A percentile compares a stretch with the other conserved stretches of the same genome.
Evolutionary conservation across 2,797 vertebrate genomes (phyloP).

Genomic region (Bufotes viridis): DNA sequence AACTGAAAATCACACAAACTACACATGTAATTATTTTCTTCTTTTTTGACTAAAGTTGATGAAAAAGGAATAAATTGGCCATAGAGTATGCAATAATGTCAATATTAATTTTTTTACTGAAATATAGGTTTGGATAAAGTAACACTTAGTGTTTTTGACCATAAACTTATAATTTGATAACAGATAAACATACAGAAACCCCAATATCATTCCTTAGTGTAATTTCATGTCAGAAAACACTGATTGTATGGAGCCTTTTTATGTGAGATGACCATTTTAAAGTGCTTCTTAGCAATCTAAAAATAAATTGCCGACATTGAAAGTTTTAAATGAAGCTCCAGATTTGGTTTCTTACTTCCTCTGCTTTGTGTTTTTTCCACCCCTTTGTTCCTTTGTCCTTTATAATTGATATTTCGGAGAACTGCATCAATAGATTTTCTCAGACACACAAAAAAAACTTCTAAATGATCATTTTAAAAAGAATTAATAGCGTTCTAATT

Average conservation of each 20-base stretch:
- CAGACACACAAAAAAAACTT: slow-evolving; percentile 15
- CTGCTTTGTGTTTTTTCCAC: slow-evolving; percentile 2
- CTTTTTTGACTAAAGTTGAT: not conserved
- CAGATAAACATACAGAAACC: not conserved
- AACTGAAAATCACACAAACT: not conserved
- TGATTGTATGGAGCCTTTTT: not conserved
- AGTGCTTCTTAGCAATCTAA: not conserved
- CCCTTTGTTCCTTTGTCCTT: slow-evolving; percentile 41
- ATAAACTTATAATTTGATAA: not conserved
- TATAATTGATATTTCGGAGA: slow-evolving; percentile 49
- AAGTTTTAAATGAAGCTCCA: not conserved
- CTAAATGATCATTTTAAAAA: slow-evolving; percentile 3
- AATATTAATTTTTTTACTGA: not conserved
- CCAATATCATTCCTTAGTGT: not conserved
- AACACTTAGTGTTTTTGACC: not conserved
- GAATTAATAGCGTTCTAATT: slow-evolving; percentile 32
- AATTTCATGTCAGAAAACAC: not conserved
- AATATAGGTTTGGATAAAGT: not conserved
- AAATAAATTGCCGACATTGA: slow-evolving; percentile 6
- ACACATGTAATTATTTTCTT: not conserved
- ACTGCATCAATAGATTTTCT: slow-evolving; percentile 22
- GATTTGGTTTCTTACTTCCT: not conserved
- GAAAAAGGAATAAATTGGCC: not conserved
- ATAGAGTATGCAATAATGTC: not conserved
- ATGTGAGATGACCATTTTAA: not conserved